Evolutionary conservation across 2,888 invertebrate species (phyloP), one percentile per base, ranked within the genome.

Genomic region (Protonemura montana): DNA sequence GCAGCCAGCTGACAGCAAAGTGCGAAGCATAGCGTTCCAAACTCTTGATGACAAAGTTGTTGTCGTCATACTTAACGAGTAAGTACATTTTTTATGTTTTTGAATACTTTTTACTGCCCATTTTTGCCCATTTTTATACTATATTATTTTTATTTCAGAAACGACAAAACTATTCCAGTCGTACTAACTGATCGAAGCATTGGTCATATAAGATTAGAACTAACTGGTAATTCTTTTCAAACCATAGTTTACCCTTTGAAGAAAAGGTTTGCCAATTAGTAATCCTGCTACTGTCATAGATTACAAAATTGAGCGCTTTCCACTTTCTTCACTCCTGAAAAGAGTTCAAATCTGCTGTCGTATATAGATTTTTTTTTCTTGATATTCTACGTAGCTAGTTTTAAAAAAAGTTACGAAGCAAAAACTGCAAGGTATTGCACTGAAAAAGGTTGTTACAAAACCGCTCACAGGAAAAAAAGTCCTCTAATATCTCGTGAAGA

Each of bases 21-120:
- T 87, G 21, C 30, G 84, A 59, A 77, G 76, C 41, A 76, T 85
- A 6, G 86, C 86, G 21, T 87, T 87, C 77, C 77, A 86, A n/a
- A 87, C 82, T 6, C 85, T 86, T 16, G 81, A 87, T 10, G 86
- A 86, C 29, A 21, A 25, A 25, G 77, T 83, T 35, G 87, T 85
- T 29, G 76, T 86, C 13, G 76, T 87, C 1, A 42, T 87, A 3
- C 84, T 82, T 28, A 87, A 87, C 85, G 76, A 25, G 82, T 82
- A 26, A 82, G 82, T 59, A 1, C 7, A 7, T 59, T 59, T 10
- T 35, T 6, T 59, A 21, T 59, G 13, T 59, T 10, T 7, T 41
- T 41, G 41, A 41, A 41, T 7, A 35, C 10, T 35, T 59, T 59
- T 59, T 59, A 59, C 21, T 59, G 59, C 21, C 3, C 0, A 78